phyloP scores from a whole-genome alignment of 2,797 vertebrate genomes.

The Aulostomus chinensis region DNA sequence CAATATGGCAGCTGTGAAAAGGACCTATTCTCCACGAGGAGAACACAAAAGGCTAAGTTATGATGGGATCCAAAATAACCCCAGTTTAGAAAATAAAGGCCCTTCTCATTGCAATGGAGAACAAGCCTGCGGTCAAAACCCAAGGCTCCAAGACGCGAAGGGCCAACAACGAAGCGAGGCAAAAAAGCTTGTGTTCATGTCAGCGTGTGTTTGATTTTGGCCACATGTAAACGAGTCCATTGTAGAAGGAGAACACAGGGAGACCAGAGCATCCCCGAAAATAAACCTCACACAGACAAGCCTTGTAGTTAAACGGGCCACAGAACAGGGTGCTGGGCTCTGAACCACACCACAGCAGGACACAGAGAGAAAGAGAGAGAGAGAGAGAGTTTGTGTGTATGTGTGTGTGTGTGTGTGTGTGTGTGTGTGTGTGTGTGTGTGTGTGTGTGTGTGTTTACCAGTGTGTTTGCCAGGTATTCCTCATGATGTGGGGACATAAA shows the following conservation, averaged over 20 bases:
- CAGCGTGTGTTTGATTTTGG: constrained; percentile 49
- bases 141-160: constrained; percentile 21
- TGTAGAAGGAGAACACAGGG: constrained; percentile 54
- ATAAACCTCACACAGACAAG: constrained; percentile 69
- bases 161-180: constrained; percentile 20
- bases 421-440: neutral
- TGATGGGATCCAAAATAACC: constrained; percentile 28
- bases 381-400: too few relatives aligned
- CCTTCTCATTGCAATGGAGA: constrained; percentile 34
- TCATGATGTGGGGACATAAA: too few relatives aligned
- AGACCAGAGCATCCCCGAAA: constrained; percentile 61
- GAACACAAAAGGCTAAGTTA: neutral
- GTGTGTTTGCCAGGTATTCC: neutral
- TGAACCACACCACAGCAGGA: constrained; percentile 51
- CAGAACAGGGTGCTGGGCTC: constrained; percentile 59
- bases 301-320: constrained; percentile 66
- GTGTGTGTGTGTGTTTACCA: neutral
- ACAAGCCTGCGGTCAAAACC: constrained; percentile 47
- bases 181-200: constrained; percentile 31
- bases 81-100: constrained; percentile 29
- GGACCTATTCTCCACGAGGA: neutral
- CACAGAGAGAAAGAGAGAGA: too few relatives aligned
- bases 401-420: neutral
- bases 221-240: constrained; percentile 62
- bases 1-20: too few relatives aligned